Percentiles rank a stretch among this genome's conserved stretches.
Conservation (phyloP, 2,113 vertebrate species). For the Indicator maculatus region DNA sequence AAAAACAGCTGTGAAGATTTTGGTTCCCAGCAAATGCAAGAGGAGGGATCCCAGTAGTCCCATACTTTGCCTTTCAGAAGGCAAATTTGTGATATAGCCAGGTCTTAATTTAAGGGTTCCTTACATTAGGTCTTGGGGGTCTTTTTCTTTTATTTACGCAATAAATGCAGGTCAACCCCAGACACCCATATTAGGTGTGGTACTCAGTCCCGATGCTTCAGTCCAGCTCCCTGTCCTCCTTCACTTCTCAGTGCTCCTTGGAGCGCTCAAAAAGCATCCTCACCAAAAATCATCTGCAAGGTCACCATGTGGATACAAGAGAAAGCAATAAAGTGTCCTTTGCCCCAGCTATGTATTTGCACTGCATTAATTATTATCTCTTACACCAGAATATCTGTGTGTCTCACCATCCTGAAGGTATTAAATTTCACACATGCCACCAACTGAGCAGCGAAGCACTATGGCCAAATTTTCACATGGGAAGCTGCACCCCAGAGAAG, state of each 20-base stretch:
- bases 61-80: background rate
- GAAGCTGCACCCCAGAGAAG: background rate
- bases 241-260: background rate
- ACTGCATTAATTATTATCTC: background rate
- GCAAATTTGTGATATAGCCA: background rate
- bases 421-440: accelerated
- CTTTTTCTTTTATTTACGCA: background rate
- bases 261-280: accelerated
- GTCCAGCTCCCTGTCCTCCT: background rate
- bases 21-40: background rate
- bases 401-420: background rate
- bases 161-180: background rate
- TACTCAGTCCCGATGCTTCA: background rate
- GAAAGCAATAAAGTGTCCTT: background rate
- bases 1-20: background rate
- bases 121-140: background rate
- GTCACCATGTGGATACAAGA: background rate
- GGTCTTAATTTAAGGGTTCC: background rate
- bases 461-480: accelerated
- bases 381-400: background rate
- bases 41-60: background rate
- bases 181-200: background rate
- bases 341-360: accelerated
- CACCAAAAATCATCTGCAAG: background rate
- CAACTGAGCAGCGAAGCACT: background rate